Conservation (phyloP, 2,888 invertebrate genomes). For the Tinea semifulvella region DNA sequence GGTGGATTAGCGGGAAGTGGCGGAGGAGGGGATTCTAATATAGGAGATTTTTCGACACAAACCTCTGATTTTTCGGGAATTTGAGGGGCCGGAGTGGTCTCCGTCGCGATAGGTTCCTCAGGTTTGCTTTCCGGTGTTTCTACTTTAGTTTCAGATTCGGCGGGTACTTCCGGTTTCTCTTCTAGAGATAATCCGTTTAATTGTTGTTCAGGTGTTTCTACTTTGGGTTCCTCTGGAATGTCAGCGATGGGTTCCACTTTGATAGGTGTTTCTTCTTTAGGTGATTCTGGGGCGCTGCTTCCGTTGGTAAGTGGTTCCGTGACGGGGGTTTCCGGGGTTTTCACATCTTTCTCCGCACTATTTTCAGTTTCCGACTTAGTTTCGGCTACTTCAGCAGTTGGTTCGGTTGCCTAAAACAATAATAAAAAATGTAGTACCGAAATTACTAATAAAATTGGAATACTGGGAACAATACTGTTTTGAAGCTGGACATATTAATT, state of each 20-base stretch:
- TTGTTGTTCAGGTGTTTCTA: slow-evolving; percentile 45
- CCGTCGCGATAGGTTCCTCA: slow-evolving; percentile 30
- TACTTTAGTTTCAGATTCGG: slow-evolving; percentile 24
- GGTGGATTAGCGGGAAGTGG: slow-evolving; percentile 79
- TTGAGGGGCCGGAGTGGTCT: slow-evolving; percentile 43
- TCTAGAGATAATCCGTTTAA: slow-evolving; percentile 51
- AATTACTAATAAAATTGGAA: not conserved
- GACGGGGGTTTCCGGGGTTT: slow-evolving; percentile 58
- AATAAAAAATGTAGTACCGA: not conserved
- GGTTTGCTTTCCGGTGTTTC: slow-evolving; percentile 37
- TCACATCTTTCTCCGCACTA: slow-evolving; percentile 46
- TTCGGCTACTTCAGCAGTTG: slow-evolving; percentile 37
- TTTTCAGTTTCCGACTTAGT: slow-evolving; percentile 39
- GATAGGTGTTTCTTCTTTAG: slow-evolving; percentile 32
- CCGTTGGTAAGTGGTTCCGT: slow-evolving; percentile 59
- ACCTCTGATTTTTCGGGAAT: slow-evolving; percentile 59
- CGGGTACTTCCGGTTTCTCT: slow-evolving; percentile 35
- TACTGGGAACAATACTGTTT: too few relatives aligned
- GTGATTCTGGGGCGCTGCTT: slow-evolving; percentile 50
- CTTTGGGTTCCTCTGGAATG: slow-evolving; percentile 27
- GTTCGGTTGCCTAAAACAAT: slow-evolving; percentile 42
- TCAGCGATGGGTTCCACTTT: slow-evolving; percentile 24
- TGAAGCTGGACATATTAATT: too few relatives aligned
- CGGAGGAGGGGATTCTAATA: slow-evolving; percentile 73
- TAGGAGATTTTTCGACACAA: slow-evolving; percentile 67